A percentile compares a stretch with the other conserved stretches of the same genome.
Conservation (phyloP, 2,888 invertebrate species). For the Caprella mutica region DNA sequence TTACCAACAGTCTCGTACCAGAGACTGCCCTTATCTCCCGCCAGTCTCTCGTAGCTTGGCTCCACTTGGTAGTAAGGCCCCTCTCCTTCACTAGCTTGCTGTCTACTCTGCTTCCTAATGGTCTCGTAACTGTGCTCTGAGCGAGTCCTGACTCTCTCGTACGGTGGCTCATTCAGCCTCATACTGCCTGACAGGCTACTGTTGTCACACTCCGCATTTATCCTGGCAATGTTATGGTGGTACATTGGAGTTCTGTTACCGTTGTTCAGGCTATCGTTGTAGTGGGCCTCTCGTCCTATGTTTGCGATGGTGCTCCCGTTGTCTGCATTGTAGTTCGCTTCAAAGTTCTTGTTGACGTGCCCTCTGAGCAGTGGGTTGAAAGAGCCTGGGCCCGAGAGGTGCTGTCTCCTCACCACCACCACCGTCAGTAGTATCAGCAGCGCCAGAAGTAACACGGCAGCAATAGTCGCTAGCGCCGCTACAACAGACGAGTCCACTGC, state of each 20-base stretch:
- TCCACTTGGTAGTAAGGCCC: constrained; percentile 8
- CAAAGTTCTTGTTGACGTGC: not conserved
- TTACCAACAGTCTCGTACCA: constrained; percentile 24
- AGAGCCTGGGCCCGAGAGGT: constrained; percentile 1
- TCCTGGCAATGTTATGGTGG: not conserved
- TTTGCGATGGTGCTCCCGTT: not conserved
- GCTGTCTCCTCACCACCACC: not conserved
- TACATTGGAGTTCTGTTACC: constrained; percentile 3
- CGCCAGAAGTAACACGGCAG: constrained; percentile 5
- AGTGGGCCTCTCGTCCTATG: not conserved
- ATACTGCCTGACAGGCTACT: not conserved
- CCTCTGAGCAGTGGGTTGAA: not conserved
- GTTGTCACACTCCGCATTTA: constrained; percentile 11
- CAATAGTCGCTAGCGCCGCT: not conserved
- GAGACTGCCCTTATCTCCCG: constrained; percentile 23
- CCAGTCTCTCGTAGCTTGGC: constrained; percentile 8
- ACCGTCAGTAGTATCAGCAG: not conserved
- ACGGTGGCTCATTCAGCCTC: constrained; percentile 21
- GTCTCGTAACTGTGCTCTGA: constrained; percentile 32
- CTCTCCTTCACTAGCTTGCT: not conserved
- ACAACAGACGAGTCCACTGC: constrained; percentile 17
- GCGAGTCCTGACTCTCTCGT: constrained; percentile 24
- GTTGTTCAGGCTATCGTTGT: constrained; percentile 9
- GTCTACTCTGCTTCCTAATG: constrained; percentile 16
- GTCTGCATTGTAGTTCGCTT: constrained; percentile 6